Percentiles rank a stretch among this genome's conserved stretches.
Evolutionary conservation across 2,888 invertebrate genomes (phyloP).

Genomic region (Nipponacmea schrenckii): DNA sequence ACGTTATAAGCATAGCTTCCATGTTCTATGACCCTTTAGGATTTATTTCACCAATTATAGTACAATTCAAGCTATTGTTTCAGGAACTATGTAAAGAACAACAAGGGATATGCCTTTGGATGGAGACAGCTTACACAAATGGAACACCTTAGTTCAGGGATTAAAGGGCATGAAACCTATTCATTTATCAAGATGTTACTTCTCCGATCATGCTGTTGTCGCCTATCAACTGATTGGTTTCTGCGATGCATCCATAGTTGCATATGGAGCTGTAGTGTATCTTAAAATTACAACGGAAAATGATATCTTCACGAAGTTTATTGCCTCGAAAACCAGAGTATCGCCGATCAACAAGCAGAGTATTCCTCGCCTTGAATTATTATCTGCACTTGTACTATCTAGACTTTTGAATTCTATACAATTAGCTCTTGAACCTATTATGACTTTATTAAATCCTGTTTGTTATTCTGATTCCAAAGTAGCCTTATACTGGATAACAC

Average conservation of each 20-base stretch:
- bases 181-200: neutral
- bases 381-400: neutral
- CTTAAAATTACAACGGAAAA: neutral
- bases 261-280: neutral
- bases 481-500: constrained; percentile 1
- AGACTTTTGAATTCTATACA: neutral
- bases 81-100: neutral
- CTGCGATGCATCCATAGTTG: neutral
- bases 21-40: neutral
- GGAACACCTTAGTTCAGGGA: neutral
- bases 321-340: neutral
- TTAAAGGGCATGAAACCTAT: neutral
- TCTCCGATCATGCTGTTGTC: neutral
- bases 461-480: constrained; percentile 2
- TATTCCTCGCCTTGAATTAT: neutral
- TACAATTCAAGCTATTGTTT: constrained; percentile 1
- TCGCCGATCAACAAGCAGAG: neutral
- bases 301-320: neutral
- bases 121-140: neutral
- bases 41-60: neutral
- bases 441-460: neutral
- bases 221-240: neutral
- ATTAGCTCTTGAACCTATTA: neutral
- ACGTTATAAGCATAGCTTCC: neutral
- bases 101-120: neutral